Base-by-base conservation (phyloP, 2,113 vertebrate species). In the Oceanites oceanicus region DNA sequence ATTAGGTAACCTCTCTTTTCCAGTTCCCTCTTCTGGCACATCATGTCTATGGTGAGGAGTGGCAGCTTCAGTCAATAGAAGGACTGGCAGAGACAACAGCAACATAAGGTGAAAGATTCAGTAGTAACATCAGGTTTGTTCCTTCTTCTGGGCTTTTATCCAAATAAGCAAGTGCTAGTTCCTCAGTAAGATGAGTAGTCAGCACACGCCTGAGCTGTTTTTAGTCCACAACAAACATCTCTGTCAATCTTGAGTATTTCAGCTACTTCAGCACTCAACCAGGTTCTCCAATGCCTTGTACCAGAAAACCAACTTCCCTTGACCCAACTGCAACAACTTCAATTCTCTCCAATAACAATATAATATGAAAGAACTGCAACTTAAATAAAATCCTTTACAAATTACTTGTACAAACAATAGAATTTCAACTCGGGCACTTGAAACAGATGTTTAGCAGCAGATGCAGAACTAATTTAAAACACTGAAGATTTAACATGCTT, bases 131-230 rank as follows among this genome's bases (percentile, higher is more conserved):
- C n/a, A 67, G 49, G 63, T 80, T 96, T 92, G 32, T 70, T 93
- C 44, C 59, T 79, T 90, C 75, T 77, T 2, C 74, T 74, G 62
- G 67, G 71, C 82, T 95, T 85, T 91, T 92, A 83, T 94, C 72
- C 86, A 94, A 84, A 68, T 45, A 73, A 92, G 50, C 59, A 88
- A 93, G 71, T 79, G 42, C 75, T 92, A 87, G 90, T 94, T 88
- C 67, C 92, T 95, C 63, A 65, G 67, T 67, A 89, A 88, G 65
- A 77, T 1, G 14, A 92, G 71, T 82, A 92, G 71, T 85, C 65
- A 84, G 86, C 32, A 13, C 63, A 71, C 1, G 6, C 47, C 63
- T 67, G 59, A 61, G 47, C 91, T 95, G 86, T 45, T 94, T 92
- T 94, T 89, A 84, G 86, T 70, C 44, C 30, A n/a, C 42, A 15